phyloP scores from a whole-genome alignment of 2,888 invertebrate genomes.

The Agrochola lota region DNA sequence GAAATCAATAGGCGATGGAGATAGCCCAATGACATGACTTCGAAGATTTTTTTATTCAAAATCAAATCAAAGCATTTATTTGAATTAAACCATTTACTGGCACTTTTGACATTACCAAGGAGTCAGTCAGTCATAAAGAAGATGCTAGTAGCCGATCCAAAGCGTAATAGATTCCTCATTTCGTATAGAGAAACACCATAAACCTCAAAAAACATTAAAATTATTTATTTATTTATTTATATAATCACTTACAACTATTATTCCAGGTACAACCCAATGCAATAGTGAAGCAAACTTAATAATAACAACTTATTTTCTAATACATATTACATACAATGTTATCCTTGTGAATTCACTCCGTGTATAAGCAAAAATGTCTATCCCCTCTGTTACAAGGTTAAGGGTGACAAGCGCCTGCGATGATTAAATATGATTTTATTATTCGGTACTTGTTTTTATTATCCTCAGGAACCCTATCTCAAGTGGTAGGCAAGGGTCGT shows the following conservation, averaged over 20 bases:
- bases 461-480: slow-evolving; percentile 93
- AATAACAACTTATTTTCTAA: too few relatives aligned
- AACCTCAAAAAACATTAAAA: neutral
- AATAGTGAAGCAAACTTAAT: too few relatives aligned
- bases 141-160: neutral
- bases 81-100: neutral
- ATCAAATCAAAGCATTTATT: neutral
- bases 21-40: neutral
- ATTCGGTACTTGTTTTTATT: neutral
- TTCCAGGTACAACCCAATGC: too few relatives aligned
- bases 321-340: too few relatives aligned
- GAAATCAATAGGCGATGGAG: neutral
- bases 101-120: neutral
- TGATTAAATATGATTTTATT: neutral
- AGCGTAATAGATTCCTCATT: neutral
- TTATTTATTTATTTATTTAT: too few relatives aligned
- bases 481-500: slow-evolving; percentile 92
- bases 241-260: too few relatives aligned
- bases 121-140: neutral
- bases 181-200: neutral
- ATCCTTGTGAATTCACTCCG: too few relatives aligned
- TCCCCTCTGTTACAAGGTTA: too few relatives aligned
- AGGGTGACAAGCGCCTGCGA: neutral
- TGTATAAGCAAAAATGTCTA: too few relatives aligned
- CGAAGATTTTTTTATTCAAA: neutral